Base-by-base conservation (phyloP, 92 coral and sea anemone genomes). In the Actinernus sp. region DNA sequence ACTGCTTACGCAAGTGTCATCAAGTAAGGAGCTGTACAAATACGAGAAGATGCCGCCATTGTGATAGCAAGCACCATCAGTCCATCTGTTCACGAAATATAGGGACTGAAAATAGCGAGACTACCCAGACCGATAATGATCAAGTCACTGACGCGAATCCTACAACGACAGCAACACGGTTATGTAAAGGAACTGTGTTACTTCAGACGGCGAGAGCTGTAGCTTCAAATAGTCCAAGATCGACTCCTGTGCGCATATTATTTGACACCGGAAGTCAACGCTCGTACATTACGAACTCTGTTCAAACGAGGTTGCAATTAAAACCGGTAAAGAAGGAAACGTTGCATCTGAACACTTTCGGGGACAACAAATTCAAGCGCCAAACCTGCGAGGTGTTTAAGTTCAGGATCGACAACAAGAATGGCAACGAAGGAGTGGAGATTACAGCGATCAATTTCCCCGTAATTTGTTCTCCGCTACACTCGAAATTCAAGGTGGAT, bases 261-360 rank as follows among this genome's bases (percentile, higher is more conserved):
- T 82, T 87, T 58, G 86, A 87, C 36, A 87, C 47, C 56, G 82
- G 86, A 22, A 82, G 86, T 54, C 86, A 76, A 38, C 48, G 89
- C 2, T 62, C 64, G 4, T 88, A 76, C 37, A 61, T 88, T 2
- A 76, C 73, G 1, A 73, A 64, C 52, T 52, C 55, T 20, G 55
- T 87, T 44, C 71, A 64, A 14, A 22, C 77, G n/a, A 34, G 61
- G 20, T 64, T 82, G 33, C 60, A 76, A 31, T 65, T 82, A 6
- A 82, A 59, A 52, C 47, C 86, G 31, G 29, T 31, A 30, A 61
- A 63, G 24, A 68, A 26, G 6, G 93, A 88, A 59, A 88, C 63
- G 3, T 27, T 82, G 31, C 79, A 76, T 26, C 70, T 88, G 12
- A 82, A 82, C 59, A 88, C 79, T 0, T 88, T 88, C 26, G 81